Evolutionary conservation across 2,113 vertebrate genomes (phyloP).

Genomic region (Phalacrocorax brasilianus): DNA sequence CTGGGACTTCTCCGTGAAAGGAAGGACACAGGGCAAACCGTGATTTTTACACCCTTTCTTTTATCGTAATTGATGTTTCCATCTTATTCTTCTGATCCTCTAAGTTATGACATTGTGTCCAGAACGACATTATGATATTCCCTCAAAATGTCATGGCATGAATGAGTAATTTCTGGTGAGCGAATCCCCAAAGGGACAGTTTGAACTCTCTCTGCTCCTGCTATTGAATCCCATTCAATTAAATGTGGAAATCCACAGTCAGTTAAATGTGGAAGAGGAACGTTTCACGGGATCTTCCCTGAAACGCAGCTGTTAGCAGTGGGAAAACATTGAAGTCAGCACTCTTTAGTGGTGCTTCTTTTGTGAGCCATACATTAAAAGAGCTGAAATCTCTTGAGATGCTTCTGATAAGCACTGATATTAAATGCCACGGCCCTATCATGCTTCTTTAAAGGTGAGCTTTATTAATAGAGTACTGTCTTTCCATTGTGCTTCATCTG

Average conservation of each 20-base stretch:
- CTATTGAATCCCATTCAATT: constrained; percentile 55
- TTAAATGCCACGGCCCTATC: constrained; percentile 33
- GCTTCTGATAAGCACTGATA: constrained; percentile 49
- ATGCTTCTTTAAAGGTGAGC: constrained; percentile 35
- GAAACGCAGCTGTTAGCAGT: constrained; percentile 48
- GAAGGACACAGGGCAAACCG: background rate
- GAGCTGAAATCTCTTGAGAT: constrained; percentile 56
- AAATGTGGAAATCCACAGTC: constrained; percentile 28
- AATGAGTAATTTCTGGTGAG: constrained; percentile 53
- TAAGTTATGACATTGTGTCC: constrained; percentile 57
- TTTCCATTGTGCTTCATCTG: constrained; percentile 20
- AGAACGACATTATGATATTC: constrained; percentile 46
- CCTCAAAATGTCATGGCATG: constrained; percentile 55
- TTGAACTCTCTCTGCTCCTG: constrained; percentile 48
- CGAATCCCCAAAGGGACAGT: constrained; percentile 13
- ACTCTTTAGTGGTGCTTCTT: constrained; percentile 40
- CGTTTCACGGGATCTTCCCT: constrained; percentile 29
- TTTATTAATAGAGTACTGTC: constrained; percentile 37
- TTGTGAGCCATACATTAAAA: constrained; percentile 47
- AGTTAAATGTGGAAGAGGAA: constrained; percentile 44
- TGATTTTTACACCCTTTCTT: constrained; percentile 28
- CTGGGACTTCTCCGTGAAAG: background rate
- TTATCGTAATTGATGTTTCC: constrained; percentile 13
- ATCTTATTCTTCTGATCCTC: constrained; percentile 42
- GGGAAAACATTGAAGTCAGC: constrained; percentile 59